phyloP scores from a whole-genome alignment of 2,797 vertebrate genomes.

The Todus mexicanus region DNA sequence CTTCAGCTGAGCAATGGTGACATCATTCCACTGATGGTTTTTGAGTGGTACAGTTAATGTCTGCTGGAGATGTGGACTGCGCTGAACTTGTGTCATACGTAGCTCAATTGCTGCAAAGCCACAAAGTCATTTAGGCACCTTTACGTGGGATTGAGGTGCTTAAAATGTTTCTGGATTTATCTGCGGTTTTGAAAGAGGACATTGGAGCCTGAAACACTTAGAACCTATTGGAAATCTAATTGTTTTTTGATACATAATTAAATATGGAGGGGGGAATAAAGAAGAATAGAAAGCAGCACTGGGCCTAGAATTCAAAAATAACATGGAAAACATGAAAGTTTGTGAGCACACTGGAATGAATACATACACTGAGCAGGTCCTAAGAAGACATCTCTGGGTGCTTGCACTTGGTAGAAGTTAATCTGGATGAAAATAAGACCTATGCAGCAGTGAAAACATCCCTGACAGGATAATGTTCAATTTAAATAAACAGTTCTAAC shows the following conservation, averaged over 20 bases:
- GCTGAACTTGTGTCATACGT: background rate
- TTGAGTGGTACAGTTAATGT: background rate
- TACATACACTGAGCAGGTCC: background rate
- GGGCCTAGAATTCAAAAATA: background rate
- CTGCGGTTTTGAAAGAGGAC: background rate
- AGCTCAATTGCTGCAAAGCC: background rate
- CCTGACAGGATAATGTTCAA: conserved; percentile 71
- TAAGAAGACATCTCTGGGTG: background rate
- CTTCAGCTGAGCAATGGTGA: background rate
- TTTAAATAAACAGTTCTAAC: conserved; percentile 77
- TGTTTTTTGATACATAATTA: background rate
- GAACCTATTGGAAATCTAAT: background rate
- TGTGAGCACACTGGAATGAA: background rate
- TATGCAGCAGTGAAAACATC: conserved; percentile 57
- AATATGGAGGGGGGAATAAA: background rate
- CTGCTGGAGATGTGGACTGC: background rate
- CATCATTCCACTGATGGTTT: background rate
- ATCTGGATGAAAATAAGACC: conserved; percentile 35
- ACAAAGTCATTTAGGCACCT: background rate
- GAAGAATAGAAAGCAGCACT: background rate
- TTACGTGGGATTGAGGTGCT: background rate
- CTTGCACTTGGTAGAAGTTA: conserved; percentile 28
- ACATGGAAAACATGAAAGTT: background rate
- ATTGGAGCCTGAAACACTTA: background rate
- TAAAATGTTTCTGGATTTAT: background rate